Evolutionary conservation across 2,888 invertebrate species (phyloP).

Genomic region (Pachliopta kotzebuea): DNA sequence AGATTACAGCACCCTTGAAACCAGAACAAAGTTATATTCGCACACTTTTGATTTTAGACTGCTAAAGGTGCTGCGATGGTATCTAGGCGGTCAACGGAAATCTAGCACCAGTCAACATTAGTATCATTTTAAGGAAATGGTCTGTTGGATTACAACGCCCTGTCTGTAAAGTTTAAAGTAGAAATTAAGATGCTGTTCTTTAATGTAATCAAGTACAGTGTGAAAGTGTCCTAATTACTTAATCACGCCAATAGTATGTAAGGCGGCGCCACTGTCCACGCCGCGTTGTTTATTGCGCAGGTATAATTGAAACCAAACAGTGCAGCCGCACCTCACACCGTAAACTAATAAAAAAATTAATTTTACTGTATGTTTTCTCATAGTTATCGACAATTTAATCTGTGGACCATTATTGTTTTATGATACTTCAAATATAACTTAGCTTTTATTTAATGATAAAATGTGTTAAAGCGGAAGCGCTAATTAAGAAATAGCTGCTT

Average conservation of each 20-base stretch:
- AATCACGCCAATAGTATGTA: slow-evolving; percentile 17
- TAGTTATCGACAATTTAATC: background rate
- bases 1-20: too few relatives aligned
- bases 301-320: slow-evolving; percentile 27
- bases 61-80: too few relatives aligned
- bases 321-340: slow-evolving; percentile 20
- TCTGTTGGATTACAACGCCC: too few relatives aligned
- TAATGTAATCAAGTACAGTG: background rate
- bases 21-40: too few relatives aligned
- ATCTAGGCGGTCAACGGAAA: too few relatives aligned
- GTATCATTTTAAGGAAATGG: too few relatives aligned
- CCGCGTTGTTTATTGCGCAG: slow-evolving; percentile 20
- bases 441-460: background rate
- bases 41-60: too few relatives aligned
- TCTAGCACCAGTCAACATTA: too few relatives aligned
- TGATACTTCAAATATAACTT: background rate
- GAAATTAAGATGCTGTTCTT: background rate
- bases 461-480: background rate
- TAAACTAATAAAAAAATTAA: background rate
- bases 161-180: too few relatives aligned
- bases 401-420: background rate
- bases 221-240: slow-evolving; percentile 25
- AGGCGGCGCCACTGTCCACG: slow-evolving; percentile 26
- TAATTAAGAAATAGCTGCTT: background rate
- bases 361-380: background rate